These are phyloP conservation scores for Mystacornis crossleyi DNA, from an alignment of 2,113 vertebrate species.

Conservation along the genomic window DNA sequence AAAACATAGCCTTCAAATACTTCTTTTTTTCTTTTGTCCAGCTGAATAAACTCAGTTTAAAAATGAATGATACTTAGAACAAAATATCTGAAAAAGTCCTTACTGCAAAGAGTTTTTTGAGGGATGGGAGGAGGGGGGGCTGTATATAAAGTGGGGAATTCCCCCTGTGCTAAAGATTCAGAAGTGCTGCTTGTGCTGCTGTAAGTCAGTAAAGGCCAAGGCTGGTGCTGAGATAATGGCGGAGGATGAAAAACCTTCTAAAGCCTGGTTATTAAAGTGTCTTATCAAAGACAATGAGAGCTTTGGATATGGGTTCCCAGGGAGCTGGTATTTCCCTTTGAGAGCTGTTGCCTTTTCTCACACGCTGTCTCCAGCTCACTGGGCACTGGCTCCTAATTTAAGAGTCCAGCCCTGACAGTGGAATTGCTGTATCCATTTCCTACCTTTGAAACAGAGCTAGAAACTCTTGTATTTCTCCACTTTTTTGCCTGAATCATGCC, in stretches of 20 bases:
- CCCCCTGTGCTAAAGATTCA: neutral
- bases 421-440: neutral
- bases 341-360: neutral
- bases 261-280: neutral
- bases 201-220: neutral
- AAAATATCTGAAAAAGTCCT: neutral
- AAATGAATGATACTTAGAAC: neutral
- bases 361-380: neutral
- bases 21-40: neutral
- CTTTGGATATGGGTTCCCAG: neutral
- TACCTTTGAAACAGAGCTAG: neutral
- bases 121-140: rapidly evolving
- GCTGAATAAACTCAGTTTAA: neutral
- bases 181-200: neutral
- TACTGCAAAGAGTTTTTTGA: neutral
- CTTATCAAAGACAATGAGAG: neutral
- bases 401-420: neutral
- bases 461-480: neutral
- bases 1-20: neutral
- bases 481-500: neutral
- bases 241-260: neutral
- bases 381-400: neutral
- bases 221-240: neutral
- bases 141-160: neutral
- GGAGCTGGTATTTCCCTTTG: neutral